Base-by-base conservation (phyloP, 2,113 vertebrate species). In the Ciconia stormi region DNA sequence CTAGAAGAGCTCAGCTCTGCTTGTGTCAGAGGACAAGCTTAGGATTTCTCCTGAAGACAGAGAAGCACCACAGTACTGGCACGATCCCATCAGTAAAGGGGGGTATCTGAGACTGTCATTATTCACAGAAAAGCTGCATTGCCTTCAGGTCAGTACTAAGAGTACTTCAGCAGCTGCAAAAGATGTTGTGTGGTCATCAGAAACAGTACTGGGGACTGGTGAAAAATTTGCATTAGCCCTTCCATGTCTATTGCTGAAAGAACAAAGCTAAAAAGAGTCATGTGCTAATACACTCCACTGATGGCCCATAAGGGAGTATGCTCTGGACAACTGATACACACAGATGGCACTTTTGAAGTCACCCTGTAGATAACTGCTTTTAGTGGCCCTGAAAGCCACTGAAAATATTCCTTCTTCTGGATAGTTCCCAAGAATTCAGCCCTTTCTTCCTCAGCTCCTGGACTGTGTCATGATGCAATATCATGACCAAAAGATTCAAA, bases 261-360 rank as follows among this genome's bases (percentile, higher is more conserved):
- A 71, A 76, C 13, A 79, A 82, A 85, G 30, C 27, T 23, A 56
- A 67, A 27, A 82, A 4, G 26, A 53, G 38, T 27, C 29, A 32
- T 15, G 7, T 67, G n/a, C 11, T 86, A n/a, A 63, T 47, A 36
- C 22, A 5, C 29, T 47, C 34, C 10, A 63, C 18, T 46, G 56
- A 22, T 36, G 27, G 10, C 6, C 47, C 32, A 12, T 36, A 72
- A 69, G 29, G 18, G 12, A 79, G 26, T 18, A 10, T 15, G 16
- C 6, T 47, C 49, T 46, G 34, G 17, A 38, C 10, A 63, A 42
- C 14, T 0, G 6, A 38, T 38, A 26, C 1, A 3, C 29, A 36
- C 1, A 63, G 53, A 59, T 9, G 3, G 17, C 16, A 56, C 15
- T 83, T 89, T 46, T 65, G 40, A 36, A 59, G 30, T 11, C 10